Evolutionary conservation across 2,113 vertebrate species (phyloP).

Genomic region (Chlamydotis undulata): DNA sequence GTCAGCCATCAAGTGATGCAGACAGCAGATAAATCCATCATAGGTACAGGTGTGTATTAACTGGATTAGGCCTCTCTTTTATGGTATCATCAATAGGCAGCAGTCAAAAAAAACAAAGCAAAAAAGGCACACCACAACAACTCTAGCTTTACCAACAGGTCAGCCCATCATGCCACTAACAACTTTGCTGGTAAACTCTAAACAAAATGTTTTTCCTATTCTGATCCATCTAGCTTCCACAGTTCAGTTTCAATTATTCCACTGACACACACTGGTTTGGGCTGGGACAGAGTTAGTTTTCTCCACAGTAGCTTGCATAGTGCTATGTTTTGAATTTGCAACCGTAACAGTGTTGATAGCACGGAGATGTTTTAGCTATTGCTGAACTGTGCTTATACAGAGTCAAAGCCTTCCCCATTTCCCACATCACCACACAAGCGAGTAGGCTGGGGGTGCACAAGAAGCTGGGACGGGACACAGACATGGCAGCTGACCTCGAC

Average conservation of each 20-base stretch:
- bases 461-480: neutral
- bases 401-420: neutral
- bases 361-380: neutral
- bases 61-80: neutral
- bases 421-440: rapidly evolving
- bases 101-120: neutral
- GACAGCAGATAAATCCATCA: neutral
- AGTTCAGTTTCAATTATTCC: neutral
- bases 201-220: neutral
- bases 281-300: neutral
- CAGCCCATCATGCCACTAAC: neutral
- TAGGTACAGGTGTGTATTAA: neutral
- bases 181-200: neutral
- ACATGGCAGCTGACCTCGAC: rapidly evolving
- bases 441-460: neutral
- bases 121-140: neutral
- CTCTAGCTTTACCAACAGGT: neutral
- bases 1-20: neutral
- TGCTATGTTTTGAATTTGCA: neutral
- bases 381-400: neutral
- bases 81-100: neutral
- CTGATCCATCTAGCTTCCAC: neutral
- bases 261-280: neutral
- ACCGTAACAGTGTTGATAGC: neutral
- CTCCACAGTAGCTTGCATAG: neutral